These are phyloP conservation scores for Caenorhabditis sp. DNA, from an alignment of 2,888 invertebrate species.

Conservation along the genomic window DNA sequence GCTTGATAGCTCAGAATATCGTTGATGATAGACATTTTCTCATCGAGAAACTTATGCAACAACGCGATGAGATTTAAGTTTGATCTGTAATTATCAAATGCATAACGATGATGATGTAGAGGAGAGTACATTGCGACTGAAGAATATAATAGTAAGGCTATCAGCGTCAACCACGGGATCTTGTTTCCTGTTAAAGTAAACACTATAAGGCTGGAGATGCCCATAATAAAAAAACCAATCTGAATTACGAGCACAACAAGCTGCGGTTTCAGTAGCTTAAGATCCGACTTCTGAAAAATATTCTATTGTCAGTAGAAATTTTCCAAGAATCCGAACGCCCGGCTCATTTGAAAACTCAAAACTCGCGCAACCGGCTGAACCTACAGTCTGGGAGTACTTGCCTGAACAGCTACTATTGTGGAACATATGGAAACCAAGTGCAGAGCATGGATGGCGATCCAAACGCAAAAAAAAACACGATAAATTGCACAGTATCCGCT, in stretches of 20 bases:
- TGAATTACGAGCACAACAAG: conserved; percentile 54
- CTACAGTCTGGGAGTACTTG: conserved; percentile 16
- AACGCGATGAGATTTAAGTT: conserved; percentile 50
- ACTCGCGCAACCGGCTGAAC: not conserved
- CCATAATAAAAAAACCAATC: conserved; percentile 56
- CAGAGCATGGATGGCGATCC: conserved; percentile 59
- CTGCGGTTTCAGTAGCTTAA: conserved; percentile 59
- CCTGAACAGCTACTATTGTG: conserved; percentile 57
- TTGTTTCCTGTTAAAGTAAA: conserved; percentile 56
- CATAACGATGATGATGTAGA: not conserved
- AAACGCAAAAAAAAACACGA: conserved; percentile 46
- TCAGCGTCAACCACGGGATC: conserved; percentile 42
- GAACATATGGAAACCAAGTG: conserved; percentile 47
- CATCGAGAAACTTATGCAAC: conserved; percentile 62
- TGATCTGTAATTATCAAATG: conserved; percentile 46
- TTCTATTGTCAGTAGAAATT: no score
- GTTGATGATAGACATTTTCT: conserved; percentile 56
- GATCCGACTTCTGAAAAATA: conserved; percentile 19
- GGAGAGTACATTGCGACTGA: not conserved
- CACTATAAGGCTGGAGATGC: conserved; percentile 40
- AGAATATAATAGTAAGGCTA: conserved; percentile 31
- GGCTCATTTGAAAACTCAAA: not conserved
- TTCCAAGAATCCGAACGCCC: no score
- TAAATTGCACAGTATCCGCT: conserved; percentile 62
- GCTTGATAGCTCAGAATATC: conserved; percentile 60